Base-by-base conservation (phyloP, 1,140 invertebrate species). In the Callitettix versicolor region DNA sequence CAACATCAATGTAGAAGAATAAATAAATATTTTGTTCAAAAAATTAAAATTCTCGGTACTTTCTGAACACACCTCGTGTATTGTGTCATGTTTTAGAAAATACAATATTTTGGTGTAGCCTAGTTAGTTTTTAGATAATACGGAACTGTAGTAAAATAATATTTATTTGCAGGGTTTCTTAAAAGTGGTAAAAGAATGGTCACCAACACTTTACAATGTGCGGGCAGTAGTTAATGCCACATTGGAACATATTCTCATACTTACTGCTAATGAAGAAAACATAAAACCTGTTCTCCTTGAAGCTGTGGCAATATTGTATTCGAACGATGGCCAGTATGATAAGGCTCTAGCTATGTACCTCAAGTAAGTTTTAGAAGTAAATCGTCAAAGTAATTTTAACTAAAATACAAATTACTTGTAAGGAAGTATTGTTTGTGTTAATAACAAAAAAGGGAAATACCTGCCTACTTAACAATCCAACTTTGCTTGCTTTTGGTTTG, bases 321-420 rank as follows among this genome's bases (percentile, higher is more conserved):
- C 88, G 44, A 85, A 93, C 70, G 84, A 93, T 59, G 81, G 85
- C 56, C 85, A 91, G 66, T 97, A 90, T 70, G 92, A 97, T 61
- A 92, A 91, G 73, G 91, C 95, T 6, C 69, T 99, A 21, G 85
- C 84, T 11, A 89, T 95, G 73, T 98, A 95, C 69, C 73, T 98
- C 14, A 88, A 87, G 81, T 85, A 70, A 73, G 77, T 71, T 50
- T 34, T 56, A 22, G 14, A n/a, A 7, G n/a, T 36, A 9, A 36
- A 21, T 41, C 41, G n/a, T 26, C n/a, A n/a, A n/a, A n/a, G n/a
- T n/a, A n/a, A n/a, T n/a, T n/a, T n/a, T n/a, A n/a, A n/a, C n/a
- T n/a, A n/a, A n/a, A n/a, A n/a, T n/a, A n/a, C n/a, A n/a, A n/a
- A n/a, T n/a, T n/a, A n/a, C n/a, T n/a, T n/a, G n/a, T n/a, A n/a